Evolutionary conservation across 2,797 vertebrate genomes (phyloP).

Genomic region (Cephalopachus bancanus): DNA sequence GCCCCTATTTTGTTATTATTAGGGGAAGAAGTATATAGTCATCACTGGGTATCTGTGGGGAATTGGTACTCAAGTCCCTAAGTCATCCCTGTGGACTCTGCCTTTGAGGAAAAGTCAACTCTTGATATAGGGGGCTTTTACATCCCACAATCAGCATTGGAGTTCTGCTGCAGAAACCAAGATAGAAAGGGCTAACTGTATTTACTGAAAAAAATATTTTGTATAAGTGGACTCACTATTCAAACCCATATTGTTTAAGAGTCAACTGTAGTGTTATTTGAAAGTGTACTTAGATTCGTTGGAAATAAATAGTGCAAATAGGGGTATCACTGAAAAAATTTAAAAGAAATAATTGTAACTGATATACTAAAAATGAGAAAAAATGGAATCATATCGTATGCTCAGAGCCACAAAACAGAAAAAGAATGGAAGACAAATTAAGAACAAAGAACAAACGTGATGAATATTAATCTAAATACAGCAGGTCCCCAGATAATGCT

Average conservation of each 20-base stretch:
- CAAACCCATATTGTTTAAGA: not conserved
- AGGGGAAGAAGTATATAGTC: not conserved
- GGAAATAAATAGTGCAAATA: not conserved
- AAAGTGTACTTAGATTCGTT: not conserved
- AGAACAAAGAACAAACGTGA: not conserved
- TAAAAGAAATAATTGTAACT: not conserved
- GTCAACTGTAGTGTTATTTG: not conserved
- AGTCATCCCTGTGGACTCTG: not conserved
- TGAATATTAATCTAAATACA: not conserved
- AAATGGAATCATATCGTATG: not conserved
- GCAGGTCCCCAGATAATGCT: no score
- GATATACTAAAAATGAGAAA: not conserved
- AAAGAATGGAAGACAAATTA: not conserved
- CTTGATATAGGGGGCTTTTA: not conserved
- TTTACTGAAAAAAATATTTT: not conserved
- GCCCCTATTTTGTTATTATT: not conserved
- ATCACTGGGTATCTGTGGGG: not conserved
- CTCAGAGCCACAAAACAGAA: not conserved
- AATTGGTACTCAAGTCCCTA: not conserved
- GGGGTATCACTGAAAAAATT: not conserved
- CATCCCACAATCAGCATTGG: not conserved
- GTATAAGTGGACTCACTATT: not conserved
- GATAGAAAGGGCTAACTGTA: not conserved
- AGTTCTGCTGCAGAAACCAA: not conserved
- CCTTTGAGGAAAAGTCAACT: not conserved